Evolutionary conservation across 2,113 vertebrate species (phyloP).

Genomic region (Salvelinus alpinus): DNA sequence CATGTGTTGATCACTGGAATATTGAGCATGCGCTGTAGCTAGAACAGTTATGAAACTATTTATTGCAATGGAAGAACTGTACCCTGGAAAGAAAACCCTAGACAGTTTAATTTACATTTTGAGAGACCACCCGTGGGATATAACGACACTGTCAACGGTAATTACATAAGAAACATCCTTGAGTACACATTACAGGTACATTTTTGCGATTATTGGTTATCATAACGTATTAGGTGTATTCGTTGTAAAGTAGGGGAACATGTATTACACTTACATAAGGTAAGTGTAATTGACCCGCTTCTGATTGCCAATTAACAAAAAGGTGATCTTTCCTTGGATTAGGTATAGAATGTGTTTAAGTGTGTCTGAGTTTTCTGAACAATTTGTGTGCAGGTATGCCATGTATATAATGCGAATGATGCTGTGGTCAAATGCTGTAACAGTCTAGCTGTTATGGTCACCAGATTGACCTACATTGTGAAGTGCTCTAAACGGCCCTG

Average conservation of each 20-base stretch:
- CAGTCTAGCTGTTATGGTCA: no score
- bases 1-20: no score
- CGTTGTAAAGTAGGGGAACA: not conserved
- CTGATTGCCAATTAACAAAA: no score
- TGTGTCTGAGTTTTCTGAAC: no score
- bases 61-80: not conserved
- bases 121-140: not conserved
- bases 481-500: no score
- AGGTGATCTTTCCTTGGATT: no score
- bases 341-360: no score
- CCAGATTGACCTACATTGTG: no score
- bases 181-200: conserved; percentile 26
- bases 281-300: not conserved
- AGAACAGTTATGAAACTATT: conserved; percentile 37
- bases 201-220: not conserved
- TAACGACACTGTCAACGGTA: not conserved
- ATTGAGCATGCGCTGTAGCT: conserved; percentile 40
- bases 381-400: no score
- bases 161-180: conserved; percentile 13
- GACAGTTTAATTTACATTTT: not conserved
- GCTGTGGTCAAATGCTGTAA: no score
- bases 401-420: no score
- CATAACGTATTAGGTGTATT: no score
- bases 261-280: not conserved
- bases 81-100: not conserved